phyloP scores from a whole-genome alignment of 2,888 invertebrate species.

The Subacronicta megacephala region DNA sequence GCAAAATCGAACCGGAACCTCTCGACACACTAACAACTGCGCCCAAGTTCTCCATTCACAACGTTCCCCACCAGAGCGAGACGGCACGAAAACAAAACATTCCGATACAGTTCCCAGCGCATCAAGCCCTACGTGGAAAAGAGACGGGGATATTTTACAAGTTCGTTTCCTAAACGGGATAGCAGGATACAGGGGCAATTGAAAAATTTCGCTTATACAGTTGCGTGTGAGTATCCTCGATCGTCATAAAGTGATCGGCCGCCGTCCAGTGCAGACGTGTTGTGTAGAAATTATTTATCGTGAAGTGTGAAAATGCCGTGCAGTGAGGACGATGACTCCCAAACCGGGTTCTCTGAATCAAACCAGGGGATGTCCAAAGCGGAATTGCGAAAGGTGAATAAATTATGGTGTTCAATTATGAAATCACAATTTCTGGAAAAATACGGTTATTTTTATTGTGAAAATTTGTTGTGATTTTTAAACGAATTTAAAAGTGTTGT shows the following conservation, averaged over 20 bases:
- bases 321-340: conserved; percentile 91
- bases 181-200: conserved; percentile 77
- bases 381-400: conserved; percentile 91
- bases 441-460: background rate
- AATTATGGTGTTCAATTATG: background rate
- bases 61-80: conserved; percentile 80
- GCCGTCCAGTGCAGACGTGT: conserved; percentile 64
- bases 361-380: conserved; percentile 91
- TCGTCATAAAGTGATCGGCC: conserved; percentile 66
- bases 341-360: conserved; percentile 86
- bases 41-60: conserved; percentile 72
- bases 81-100: conserved; percentile 88
- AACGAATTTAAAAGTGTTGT: too few relatives aligned
- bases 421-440: background rate
- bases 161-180: conserved; percentile 70
- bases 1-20: conserved; percentile 71
- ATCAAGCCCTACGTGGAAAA: conserved; percentile 55
- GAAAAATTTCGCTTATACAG: conserved; percentile 75
- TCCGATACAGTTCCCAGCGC: conserved; percentile 87
- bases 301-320: conserved; percentile 86
- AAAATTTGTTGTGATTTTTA: background rate
- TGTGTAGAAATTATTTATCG: conserved; percentile 22
- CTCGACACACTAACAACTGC: conserved; percentile 58
- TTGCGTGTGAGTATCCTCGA: conserved; percentile 68
- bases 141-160: conserved; percentile 65